Conservation (phyloP, 2,113 vertebrate genomes). For the Callipepla californica region DNA sequence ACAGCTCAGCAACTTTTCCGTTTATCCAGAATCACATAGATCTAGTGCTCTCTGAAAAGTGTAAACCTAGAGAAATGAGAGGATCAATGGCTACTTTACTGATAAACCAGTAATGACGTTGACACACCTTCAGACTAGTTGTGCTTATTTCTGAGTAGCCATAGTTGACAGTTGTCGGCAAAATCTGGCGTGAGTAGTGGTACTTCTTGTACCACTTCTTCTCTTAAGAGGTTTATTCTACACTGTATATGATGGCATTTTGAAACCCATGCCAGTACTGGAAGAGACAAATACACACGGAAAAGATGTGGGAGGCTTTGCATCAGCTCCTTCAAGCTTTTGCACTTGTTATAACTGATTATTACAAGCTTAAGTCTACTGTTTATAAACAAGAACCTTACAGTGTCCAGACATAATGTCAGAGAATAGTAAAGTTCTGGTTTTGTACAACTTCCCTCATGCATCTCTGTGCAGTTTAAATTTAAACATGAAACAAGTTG, state of each 20-base stretch:
- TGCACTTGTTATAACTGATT: neutral
- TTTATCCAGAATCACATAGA: neutral
- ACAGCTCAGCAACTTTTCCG: neutral
- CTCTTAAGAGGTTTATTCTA: neutral
- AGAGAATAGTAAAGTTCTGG: neutral
- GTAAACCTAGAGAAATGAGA: neutral
- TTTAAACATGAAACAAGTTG: neutral
- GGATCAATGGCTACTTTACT: neutral
- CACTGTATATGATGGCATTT: neutral
- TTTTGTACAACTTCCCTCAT: neutral
- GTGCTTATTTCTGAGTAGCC: neutral
- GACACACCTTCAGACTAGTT: neutral
- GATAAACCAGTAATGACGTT: neutral
- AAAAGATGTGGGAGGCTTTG: neutral
- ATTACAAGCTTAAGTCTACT: neutral
- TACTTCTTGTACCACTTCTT: neutral
- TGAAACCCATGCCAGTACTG: neutral
- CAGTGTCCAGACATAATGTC: neutral
- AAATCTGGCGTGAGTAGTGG: neutral
- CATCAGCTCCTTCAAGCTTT: neutral
- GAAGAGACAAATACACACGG: neutral
- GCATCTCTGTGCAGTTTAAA: neutral
- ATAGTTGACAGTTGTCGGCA: neutral
- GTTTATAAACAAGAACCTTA: neutral
- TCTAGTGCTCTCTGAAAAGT: neutral